These are phyloP conservation scores for Agrochola macilenta DNA, from an alignment of 2,888 invertebrate species.

Conservation along the genomic window DNA sequence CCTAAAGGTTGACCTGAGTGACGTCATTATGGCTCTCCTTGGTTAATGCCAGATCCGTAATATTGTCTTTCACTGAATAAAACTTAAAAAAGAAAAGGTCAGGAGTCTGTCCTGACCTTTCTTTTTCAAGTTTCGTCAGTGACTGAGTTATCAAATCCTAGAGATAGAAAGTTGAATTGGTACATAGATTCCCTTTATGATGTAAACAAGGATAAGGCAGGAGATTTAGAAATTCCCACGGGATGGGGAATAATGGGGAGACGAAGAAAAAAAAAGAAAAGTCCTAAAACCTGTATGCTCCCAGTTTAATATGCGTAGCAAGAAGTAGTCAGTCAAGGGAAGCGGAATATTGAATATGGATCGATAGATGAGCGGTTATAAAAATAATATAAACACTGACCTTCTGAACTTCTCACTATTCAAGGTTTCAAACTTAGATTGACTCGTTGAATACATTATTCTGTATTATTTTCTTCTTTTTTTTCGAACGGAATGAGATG, in stretches of 20 bases:
- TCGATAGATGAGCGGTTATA: conserved; percentile 1
- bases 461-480: neutral
- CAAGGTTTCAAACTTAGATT: conserved; percentile 6
- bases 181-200: too few relatives aligned
- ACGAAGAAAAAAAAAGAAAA: neutral
- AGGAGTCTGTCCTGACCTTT: too few relatives aligned
- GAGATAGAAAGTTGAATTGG: neutral
- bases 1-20: too few relatives aligned
- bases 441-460: neutral
- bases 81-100: too few relatives aligned
- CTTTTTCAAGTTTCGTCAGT: too few relatives aligned
- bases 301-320: conserved; percentile 26
- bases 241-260: too few relatives aligned
- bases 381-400: conserved; percentile 11
- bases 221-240: too few relatives aligned
- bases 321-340: neutral
- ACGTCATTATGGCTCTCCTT: too few relatives aligned
- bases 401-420: conserved; percentile 6
- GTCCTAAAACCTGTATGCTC: neutral
- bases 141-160: too few relatives aligned
- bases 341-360: conserved; percentile 20
- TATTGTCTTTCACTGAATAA: too few relatives aligned
- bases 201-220: too few relatives aligned
- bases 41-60: too few relatives aligned
- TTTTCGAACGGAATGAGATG: neutral